Evolutionary conservation across 1,140 invertebrate species (phyloP), one percentile per base, ranked within the genome.

Genomic region (Amyelois transitella): DNA sequence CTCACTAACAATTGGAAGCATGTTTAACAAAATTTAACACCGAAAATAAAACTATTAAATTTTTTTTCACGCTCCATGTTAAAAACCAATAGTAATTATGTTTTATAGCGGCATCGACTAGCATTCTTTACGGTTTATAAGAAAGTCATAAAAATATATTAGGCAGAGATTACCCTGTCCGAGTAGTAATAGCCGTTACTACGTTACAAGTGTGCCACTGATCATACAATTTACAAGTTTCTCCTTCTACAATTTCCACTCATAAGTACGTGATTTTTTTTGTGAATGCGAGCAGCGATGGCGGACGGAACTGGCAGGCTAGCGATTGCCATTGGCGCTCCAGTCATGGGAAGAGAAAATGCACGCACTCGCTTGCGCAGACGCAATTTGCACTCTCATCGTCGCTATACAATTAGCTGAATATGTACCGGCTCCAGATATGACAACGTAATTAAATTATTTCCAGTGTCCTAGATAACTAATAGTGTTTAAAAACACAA

Each of bases 291-390:
- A 64, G 63, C 53, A 45, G 55, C 48, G 48, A 58, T 44, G 19
- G 53, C 59, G 63, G 63, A 72, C 67, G 67, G 69, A 72, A 70
- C 70, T 60, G 51, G 32, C 20, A 3, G 2, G 48, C 57, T 52
- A 59, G 54, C 54, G 24, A 66, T 65, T 63, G 60, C 62, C 59
- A 65, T 61, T 59, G 58, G 55, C 58, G 58, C 71, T 66, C 58
- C 71, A 75, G 69, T 67, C 62, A 75, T 80, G 77, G 74, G 74
- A 78, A 82, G 62, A 77, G 77, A 82, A 78, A 82, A 71, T 69
- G 51, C 43, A 21, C 49, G 55, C 51, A 53, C 54, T 49, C 28
- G 18, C 61, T 22, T 51, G 32, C 45, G 49, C 38, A 19, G 56
- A 60, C 51, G 51, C 32, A 32, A 38, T 38, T 49, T 60, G 65